These are phyloP conservation scores for Epicauta chinensis DNA, from an alignment of 1,140 invertebrate genomes.

Conservation along the genomic window DNA sequence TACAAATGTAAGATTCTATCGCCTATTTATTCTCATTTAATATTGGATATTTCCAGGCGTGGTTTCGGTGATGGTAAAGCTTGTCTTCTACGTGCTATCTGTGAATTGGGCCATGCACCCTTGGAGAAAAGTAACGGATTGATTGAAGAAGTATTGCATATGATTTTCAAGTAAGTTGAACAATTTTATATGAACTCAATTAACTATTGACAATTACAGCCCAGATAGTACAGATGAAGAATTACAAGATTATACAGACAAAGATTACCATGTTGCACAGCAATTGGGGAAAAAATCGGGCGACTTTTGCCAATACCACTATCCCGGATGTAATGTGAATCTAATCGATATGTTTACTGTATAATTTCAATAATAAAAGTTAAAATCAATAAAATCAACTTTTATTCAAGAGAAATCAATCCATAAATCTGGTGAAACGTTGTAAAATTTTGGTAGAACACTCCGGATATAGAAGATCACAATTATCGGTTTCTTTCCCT, in stretches of 20 bases:
- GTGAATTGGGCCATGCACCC: slow-evolving; percentile 62
- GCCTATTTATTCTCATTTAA: slow-evolving; percentile 5
- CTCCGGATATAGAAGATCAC: slow-evolving; percentile 55
- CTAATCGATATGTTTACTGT: slow-evolving; percentile 55
- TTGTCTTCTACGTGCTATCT: slow-evolving; percentile 66
- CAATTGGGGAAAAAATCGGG: slow-evolving; percentile 49
- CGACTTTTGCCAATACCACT: slow-evolving; percentile 49
- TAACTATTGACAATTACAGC: slow-evolving; percentile 33
- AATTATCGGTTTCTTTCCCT: slow-evolving; percentile 49
- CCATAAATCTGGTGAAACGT: slow-evolving; percentile 28
- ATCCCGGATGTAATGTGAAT: slow-evolving; percentile 56
- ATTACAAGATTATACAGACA: slow-evolving; percentile 54
- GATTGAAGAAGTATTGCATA: slow-evolving; percentile 61
- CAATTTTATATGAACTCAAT: background rate
- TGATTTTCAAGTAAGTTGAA: slow-evolving; percentile 58
- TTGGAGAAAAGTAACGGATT: slow-evolving; percentile 56
- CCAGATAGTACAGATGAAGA: slow-evolving; percentile 57
- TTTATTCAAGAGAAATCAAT: background rate
- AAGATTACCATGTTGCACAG: slow-evolving; percentile 63
- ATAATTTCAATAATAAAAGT: background rate
- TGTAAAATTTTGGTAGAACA: slow-evolving; percentile 53
- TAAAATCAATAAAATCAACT: background rate
- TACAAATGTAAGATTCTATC: slow-evolving; percentile 7
- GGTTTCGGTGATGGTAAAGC: slow-evolving; percentile 48
- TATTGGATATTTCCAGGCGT: slow-evolving; percentile 2